Conservation (phyloP, 2,797 vertebrate species). For the Enteromius argenteus region DNA sequence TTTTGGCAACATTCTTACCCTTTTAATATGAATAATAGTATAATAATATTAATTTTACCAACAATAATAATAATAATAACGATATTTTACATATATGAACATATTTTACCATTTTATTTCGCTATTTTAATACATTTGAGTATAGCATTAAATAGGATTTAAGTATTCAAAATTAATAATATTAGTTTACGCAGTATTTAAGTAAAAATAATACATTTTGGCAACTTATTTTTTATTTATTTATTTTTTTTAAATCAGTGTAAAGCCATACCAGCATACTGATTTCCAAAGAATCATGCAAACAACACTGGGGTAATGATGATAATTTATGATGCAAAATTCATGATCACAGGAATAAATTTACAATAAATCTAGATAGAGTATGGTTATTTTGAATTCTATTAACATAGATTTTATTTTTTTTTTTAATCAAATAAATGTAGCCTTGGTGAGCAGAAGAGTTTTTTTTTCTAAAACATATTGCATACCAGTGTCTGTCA, state of each 20-base stretch:
- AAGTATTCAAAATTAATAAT: not conserved
- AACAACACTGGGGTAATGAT: not conserved
- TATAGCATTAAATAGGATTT: not conserved
- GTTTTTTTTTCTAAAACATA: not conserved
- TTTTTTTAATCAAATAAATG: not conserved
- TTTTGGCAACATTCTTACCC: not conserved
- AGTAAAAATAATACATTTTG: not conserved
- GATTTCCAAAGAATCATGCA: not conserved
- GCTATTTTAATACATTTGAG: not conserved
- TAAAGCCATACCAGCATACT: not conserved
- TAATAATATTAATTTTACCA: not conserved
- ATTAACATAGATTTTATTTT: too few relatives aligned
- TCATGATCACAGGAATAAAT: not conserved
- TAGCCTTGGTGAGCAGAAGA: not conserved
- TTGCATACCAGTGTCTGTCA: not conserved
- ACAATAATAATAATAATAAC: not conserved
- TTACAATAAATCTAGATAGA: not conserved
- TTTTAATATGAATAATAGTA: not conserved
- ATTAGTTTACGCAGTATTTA: not conserved
- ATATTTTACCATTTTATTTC: not conserved
- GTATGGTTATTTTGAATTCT: not conserved
- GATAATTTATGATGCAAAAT: not conserved
- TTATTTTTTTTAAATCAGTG: not conserved
- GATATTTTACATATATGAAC: not conserved
- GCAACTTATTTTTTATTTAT: not conserved